Conservation (phyloP, 2,888 invertebrate species). For the Epinotia brunnichana region DNA sequence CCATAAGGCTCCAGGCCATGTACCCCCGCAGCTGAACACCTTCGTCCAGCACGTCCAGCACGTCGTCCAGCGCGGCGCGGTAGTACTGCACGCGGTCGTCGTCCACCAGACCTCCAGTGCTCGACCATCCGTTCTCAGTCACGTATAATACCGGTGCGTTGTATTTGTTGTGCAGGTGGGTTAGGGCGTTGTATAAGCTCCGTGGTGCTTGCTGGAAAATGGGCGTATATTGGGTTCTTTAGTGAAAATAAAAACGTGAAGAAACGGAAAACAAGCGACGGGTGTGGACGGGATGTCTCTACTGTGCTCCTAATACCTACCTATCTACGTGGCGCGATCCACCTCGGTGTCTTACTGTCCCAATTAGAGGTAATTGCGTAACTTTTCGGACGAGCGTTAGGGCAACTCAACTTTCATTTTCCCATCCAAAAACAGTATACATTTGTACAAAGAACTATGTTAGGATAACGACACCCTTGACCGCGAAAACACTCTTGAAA, state of each 20-base stretch:
- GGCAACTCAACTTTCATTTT: too few species aligned
- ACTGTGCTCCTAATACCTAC: too few species aligned
- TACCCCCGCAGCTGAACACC: slow-evolving; percentile 80
- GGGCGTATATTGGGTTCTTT: background rate
- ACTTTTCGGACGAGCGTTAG: too few species aligned
- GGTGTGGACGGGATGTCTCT: too few species aligned
- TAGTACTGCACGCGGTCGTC: slow-evolving; percentile 74
- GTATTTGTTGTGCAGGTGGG: slow-evolving; percentile 76
- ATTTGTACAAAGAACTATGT: too few species aligned
- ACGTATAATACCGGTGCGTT: slow-evolving; percentile 81
- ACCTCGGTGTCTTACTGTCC: too few species aligned
- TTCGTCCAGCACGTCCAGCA: slow-evolving; percentile 72
- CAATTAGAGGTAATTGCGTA: too few species aligned
- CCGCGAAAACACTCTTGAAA: background rate
- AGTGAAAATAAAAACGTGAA: too few species aligned
- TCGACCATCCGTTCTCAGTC: slow-evolving; percentile 85
- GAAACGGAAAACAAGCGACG: too few species aligned
- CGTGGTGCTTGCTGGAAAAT: slow-evolving; percentile 72
- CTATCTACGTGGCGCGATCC: too few species aligned
- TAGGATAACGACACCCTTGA: too few species aligned
- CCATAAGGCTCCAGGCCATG: slow-evolving; percentile 86
- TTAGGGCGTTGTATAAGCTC: slow-evolving; percentile 82
- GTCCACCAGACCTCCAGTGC: slow-evolving; percentile 66
- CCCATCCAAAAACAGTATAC: too few species aligned
- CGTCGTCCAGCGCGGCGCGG: slow-evolving; percentile 70